Evolutionary conservation across 2,888 invertebrate genomes (phyloP).

Genomic region (Seira musarum): DNA sequence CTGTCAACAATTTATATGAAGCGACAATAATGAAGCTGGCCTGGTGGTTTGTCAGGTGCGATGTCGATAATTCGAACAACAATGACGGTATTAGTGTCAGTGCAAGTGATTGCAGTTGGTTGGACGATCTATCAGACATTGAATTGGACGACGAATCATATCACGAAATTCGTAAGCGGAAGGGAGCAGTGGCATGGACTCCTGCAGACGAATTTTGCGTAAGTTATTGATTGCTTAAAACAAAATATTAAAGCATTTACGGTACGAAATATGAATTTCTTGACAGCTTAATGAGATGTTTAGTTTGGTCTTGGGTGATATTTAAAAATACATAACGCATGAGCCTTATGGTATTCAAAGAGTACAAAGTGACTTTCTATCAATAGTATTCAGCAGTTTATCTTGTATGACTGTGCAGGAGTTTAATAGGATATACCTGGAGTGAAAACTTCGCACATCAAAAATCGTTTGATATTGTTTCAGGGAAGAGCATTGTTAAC

Average conservation of each 20-base stretch:
- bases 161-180: not conserved
- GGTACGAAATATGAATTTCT: not conserved
- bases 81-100: slow-evolving; percentile 12
- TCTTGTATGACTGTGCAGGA: not conserved
- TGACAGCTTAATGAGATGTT: not conserved
- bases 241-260: not conserved
- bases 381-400: not conserved
- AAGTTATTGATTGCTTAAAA: slow-evolving; percentile 51
- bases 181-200: slow-evolving; percentile 4
- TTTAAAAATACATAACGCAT: slow-evolving; percentile 10
- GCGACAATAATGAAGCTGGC: slow-evolving; percentile 55
- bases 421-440: too few species aligned
- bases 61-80: slow-evolving; percentile 39
- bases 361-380: slow-evolving; percentile 1
- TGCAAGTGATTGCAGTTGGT: not conserved
- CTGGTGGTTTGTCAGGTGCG: slow-evolving; percentile 61
- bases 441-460: slow-evolving; percentile 1
- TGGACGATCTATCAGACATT: not conserved
- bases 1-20: slow-evolving; percentile 24
- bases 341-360: slow-evolving; percentile 6
- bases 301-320: not conserved
- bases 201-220: slow-evolving; percentile 67
- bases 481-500: slow-evolving; percentile 60
- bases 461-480: slow-evolving; percentile 26
- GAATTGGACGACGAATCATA: slow-evolving; percentile 32